A percentile compares a stretch with the other conserved stretches of the same genome.
Evolutionary conservation across 1,140 invertebrate species (phyloP).

Genomic region (Drosophila lacertosa): DNA sequence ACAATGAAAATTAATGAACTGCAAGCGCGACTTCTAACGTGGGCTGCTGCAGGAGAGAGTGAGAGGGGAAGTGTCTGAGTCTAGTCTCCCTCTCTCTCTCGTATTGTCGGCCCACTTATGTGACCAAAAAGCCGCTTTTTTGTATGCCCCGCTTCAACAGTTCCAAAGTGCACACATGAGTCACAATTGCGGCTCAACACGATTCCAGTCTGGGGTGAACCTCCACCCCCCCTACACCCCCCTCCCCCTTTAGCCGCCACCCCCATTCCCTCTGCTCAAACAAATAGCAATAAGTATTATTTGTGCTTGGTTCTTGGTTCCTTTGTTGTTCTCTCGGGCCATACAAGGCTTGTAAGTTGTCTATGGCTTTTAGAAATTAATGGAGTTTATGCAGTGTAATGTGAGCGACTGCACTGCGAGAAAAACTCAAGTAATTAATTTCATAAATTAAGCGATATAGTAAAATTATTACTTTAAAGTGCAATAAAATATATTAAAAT

Average conservation of each 20-base stretch:
- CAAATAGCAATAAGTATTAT: slow-evolving; percentile 41
- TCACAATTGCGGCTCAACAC: slow-evolving; percentile 24
- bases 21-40: slow-evolving; percentile 44
- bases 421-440: too few relatives aligned
- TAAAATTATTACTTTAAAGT: too few relatives aligned
- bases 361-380: slow-evolving; percentile 48
- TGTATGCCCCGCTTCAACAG: slow-evolving; percentile 46
- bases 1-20: slow-evolving; percentile 64
- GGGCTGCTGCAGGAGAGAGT: slow-evolving; percentile 28
- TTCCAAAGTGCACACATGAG: slow-evolving; percentile 56
- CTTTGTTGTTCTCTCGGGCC: slow-evolving; percentile 46
- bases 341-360: slow-evolving; percentile 37
- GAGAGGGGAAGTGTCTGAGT: too few relatives aligned
- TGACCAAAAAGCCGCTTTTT: slow-evolving; percentile 30
- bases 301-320: slow-evolving; percentile 42
- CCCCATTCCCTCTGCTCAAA: background rate
- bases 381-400: slow-evolving; percentile 50
- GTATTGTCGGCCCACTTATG: slow-evolving; percentile 43
- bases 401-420: slow-evolving; percentile 16
- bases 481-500: too few relatives aligned
- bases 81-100: too few relatives aligned
- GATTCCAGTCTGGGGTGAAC: slow-evolving; percentile 15
- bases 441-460: too few relatives aligned
- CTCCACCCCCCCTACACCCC: background rate
- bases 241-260: background rate